These are phyloP conservation scores for Cardinalis cardinalis DNA, from an alignment of 2,113 vertebrate species.

Conservation along the genomic window DNA sequence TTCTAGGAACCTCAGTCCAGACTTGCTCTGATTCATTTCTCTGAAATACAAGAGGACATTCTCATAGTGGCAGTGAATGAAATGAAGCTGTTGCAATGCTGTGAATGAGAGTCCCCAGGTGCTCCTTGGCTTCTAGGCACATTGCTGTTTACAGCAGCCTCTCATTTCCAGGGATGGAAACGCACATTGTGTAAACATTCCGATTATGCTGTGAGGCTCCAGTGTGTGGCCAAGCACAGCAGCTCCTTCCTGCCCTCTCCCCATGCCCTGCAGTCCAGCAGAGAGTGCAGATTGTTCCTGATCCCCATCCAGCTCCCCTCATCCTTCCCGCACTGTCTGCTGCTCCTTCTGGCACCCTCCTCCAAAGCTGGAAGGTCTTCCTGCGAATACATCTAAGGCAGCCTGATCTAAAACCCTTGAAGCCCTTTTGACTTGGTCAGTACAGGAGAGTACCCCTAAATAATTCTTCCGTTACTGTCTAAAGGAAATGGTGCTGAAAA, in stretches of 20 bases:
- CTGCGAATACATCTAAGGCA: neutral
- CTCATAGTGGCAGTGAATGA: neutral
- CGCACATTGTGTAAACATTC: neutral
- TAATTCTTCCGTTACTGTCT: neutral
- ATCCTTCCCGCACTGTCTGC: neutral
- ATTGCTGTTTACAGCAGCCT: slow-evolving; percentile 6
- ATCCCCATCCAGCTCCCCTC: neutral
- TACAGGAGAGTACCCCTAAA: neutral
- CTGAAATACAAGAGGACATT: neutral
- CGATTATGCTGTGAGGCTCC: accelerated
- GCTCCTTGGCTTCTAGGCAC: neutral
- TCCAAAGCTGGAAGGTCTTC: accelerated
- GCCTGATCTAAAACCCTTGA: neutral
- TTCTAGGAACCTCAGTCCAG: neutral
- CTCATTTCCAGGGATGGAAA: neutral
- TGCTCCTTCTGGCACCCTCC: neutral
- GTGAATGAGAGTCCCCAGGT: neutral
- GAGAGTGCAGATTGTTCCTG: neutral
- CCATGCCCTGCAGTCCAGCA: neutral
- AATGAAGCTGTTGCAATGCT: neutral
- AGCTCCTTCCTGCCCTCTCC: neutral
- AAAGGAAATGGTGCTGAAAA: neutral
- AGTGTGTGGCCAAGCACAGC: neutral
- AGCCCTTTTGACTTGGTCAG: neutral
- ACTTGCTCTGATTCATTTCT: neutral